Base-by-base conservation (phyloP, 2,888 invertebrate genomes). In the Dermolepida albohirtum region DNA sequence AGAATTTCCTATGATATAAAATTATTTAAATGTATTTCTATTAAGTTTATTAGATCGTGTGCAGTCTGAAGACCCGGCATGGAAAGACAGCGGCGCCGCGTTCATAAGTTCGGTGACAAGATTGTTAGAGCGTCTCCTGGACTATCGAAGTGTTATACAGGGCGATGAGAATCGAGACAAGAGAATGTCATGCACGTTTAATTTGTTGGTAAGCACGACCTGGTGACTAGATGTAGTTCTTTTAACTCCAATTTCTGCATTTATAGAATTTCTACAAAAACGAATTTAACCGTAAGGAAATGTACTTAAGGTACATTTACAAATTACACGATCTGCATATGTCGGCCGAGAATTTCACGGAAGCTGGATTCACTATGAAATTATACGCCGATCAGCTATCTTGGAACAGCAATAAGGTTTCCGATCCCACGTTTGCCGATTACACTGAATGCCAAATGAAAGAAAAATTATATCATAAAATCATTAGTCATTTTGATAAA, bases 121-220 rank as follows among this genome's bases (percentile, higher is more conserved):
- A 8, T 86, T 97, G 43, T 82, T 97, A 73, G 97, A 97, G 83
- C 86, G 96, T 22, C 86, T 98, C 59, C 85, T 97, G 50, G 97
- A 98, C 85, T 98, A 98, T 83, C 89, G 97, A 72, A 95, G 95
- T 77, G 96, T 97, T 1, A 94, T 96, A 85, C 95, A 96, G 80
- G 96, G 96, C 12, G 96, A 97, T 76, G 97, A 97, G 80, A 96
- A 97, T 81, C 87, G 95, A 40, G 96, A 97, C 81, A 97, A 97
- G 81, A 87, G 96, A 69, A 97, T 97, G 96, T 95, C 96, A 0
- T 97, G 97, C 80, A 97, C 97, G 2, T 96, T 97, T 66, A 97
- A 97, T 83, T 86, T 98, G 72, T 86, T 97, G 81, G 94, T 94
- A 82, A 85, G 86, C 80, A 34, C 4, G 6, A 5, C 12, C 1